Evolutionary conservation across 2,797 vertebrate species (phyloP), one percentile per base, ranked within the genome.

Genomic region (Schizothorax lantsangensis): DNA sequence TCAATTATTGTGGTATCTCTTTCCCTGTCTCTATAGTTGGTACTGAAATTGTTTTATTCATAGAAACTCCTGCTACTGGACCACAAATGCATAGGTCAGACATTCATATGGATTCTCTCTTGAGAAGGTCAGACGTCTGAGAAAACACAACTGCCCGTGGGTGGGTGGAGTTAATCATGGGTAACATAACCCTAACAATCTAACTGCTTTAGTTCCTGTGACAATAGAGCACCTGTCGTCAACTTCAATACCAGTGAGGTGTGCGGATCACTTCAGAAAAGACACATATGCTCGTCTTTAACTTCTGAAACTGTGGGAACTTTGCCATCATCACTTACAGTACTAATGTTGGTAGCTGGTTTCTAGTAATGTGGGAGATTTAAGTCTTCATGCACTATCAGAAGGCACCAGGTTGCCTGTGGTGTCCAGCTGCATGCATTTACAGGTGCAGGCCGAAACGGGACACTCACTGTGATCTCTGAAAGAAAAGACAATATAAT

Each of bases 361-460:
- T 49, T 73, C 19, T 72, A 43, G 79, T 74, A 57, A 72, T 52
- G 30, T 43, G 19, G 19, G 40, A 59, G 66, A 62, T 79, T 72
- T 47, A 45, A 47, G 49, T 57, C 68, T 93, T 93, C 96, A 98
- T 92, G 96, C 94, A 91, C 96, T 96, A 95, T 99, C 97, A 72
- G 97, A 98, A 87, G 98, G 98, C 86, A 98, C 95, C 79, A 99
- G 96, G 94, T 98, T 99, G 88, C 98, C 98, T 2, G 98, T 99
- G 64, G 98, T 99, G 95, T 99, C 98, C 95, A 99, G 93, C 94
- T 99, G 98, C 98, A 99, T 99, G 93, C 98, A 99, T 94, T 97
- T 99, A 93, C 98, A 99, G 0, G 97, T 97, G 89, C 98, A 99
- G 1, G 97, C 98, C 3, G 98, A 99, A 88, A 99, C 98, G 0